These are phyloP conservation scores for Irena cyanogastra DNA, from an alignment of 2,113 vertebrate genomes.

Conservation along the genomic window DNA sequence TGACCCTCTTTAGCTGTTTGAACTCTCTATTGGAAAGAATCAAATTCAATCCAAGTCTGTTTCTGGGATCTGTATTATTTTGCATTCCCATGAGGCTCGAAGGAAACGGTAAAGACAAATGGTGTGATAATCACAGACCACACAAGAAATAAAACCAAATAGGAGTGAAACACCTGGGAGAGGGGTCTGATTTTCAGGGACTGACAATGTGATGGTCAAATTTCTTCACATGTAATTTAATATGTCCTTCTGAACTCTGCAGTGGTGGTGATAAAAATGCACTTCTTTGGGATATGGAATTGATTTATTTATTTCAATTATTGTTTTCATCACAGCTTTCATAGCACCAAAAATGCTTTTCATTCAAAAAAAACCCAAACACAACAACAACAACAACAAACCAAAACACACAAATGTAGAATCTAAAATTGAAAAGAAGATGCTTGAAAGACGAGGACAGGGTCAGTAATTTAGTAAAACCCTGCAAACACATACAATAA, in stretches of 20 bases:
- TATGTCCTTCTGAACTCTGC: neutral
- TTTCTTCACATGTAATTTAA: slow-evolving; percentile 19
- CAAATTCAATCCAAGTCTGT: neutral
- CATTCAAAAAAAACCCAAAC: fast-evolving
- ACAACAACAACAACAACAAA: neutral
- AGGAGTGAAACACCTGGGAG: neutral
- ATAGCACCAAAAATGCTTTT: neutral
- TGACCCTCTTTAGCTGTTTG: slow-evolving; percentile 45
- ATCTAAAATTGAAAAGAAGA: neutral
- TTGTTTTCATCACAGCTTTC: neutral
- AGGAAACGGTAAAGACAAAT: slow-evolving; percentile 36
- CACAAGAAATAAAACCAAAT: neutral
- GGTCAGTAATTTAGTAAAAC: neutral
- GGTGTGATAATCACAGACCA: slow-evolving; percentile 1
- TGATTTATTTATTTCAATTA: neutral
- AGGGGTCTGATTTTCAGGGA: neutral
- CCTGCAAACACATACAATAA: neutral
- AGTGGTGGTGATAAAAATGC: neutral
- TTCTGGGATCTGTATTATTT: slow-evolving; percentile 13
- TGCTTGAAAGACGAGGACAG: neutral
- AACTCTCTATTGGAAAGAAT: slow-evolving; percentile 24
- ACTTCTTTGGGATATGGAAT: neutral
- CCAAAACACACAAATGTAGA: neutral
- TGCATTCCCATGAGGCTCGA: neutral
- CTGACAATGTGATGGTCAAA: neutral